Base-by-base conservation (phyloP, 2,797 vertebrate species). In the Pristis pectinata region DNA sequence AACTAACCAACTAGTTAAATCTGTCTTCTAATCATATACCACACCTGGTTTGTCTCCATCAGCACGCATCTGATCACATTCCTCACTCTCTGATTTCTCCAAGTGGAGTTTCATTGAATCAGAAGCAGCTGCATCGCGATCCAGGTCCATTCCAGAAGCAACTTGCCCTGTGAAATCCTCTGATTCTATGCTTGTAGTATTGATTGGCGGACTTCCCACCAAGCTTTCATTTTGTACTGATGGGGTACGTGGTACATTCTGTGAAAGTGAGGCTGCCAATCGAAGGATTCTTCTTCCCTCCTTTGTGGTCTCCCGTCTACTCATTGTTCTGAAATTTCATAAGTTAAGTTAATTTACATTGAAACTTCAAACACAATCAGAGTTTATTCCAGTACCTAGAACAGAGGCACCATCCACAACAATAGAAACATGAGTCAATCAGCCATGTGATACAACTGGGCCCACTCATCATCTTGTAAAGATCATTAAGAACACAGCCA, bases 281-380 rank as follows among this genome's bases (percentile, higher is more conserved):
- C 92, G 70, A 53, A 49, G 24, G 27, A 24, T 49, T 34, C 92
- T 72, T 56, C 70, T 94, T 72, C 92, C 30, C 41, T 94, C 92
- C 70, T 53, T 94, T 53, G 92, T 64, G 3, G 10, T 53, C 27
- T 94, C 92, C 92, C 41, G 24, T 72, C 44, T 24, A 74, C 67
- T 93, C 92, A 93, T 70, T 9, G 11, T 53, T 53, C 92, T 93
- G 70, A 72, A 91, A 91, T 67, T 41, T 91, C n/a, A 91, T 0
- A 91, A 83, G 82, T 80, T 37, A 10, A 53, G 49, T 30, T 85
- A 22, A 49, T 83, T 53, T 22, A 53, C 0, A 49, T 30, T 44
- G 22, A 19, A 83, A 83, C 2, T 83, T 10, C 34, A 6, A 79
- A 59, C 30, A 34, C 27, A 56, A 87, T 87, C 34, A 59, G 83